These are phyloP conservation scores for Lithosia quadra DNA, from an alignment of 2,888 invertebrate species.

Conservation along the genomic window DNA sequence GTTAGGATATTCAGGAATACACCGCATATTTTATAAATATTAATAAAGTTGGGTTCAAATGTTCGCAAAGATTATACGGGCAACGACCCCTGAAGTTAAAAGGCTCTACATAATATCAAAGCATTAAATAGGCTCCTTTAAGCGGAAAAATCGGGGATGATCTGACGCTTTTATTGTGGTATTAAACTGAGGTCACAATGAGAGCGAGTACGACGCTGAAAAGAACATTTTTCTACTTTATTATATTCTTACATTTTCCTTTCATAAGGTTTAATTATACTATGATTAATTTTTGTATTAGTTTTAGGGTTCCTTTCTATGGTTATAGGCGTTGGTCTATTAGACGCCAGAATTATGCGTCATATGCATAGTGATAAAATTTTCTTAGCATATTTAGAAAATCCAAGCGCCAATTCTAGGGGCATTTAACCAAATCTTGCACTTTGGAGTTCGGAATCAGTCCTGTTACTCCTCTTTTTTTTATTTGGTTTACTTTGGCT, in stretches of 20 bases:
- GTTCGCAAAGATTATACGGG: constrained; percentile 37
- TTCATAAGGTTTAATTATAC: not conserved
- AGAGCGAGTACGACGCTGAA: constrained; percentile 7
- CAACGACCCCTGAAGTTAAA: constrained; percentile 47
- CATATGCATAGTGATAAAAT: no score
- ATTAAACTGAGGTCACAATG: constrained; percentile 16
- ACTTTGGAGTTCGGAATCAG: not conserved
- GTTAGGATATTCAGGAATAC: not conserved
- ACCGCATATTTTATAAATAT: constrained; percentile 8
- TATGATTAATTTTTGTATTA: no score
- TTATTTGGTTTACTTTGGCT: no score
- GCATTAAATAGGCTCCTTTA: constrained; percentile 37
- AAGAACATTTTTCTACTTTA: not conserved
- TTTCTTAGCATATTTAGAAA: not conserved
- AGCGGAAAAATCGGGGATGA: constrained; percentile 42
- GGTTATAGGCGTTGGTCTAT: no score
- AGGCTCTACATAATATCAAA: constrained; percentile 37
- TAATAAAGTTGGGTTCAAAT: constrained; percentile 20
- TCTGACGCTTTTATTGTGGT: constrained; percentile 38
- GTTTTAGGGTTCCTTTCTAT: no score
- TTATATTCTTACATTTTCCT: not conserved
- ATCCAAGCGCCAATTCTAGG: not conserved
- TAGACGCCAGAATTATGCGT: no score
- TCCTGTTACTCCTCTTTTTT: not conserved
- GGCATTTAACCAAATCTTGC: not conserved